Base-by-base conservation (phyloP, 2,113 vertebrate genomes). In the Tragelaphus scriptus region DNA sequence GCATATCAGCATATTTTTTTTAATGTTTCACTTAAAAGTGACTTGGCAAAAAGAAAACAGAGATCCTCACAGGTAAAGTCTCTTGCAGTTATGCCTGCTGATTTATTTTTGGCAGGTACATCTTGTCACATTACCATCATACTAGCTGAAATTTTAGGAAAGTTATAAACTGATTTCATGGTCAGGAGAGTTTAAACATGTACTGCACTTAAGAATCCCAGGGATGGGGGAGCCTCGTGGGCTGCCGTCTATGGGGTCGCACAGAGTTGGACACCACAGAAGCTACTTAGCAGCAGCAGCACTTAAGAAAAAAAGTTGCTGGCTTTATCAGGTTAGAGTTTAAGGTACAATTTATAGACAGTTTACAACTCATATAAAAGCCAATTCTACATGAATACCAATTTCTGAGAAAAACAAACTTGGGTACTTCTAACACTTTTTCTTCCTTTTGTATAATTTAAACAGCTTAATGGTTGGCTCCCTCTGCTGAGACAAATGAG, bases 401-500 rank as follows among this genome's bases (percentile, higher is more conserved):
- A 17, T 17, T 90, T 94, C 49, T 51, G 32, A 88, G 55, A 51
- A 13, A 85, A n/a, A 30, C 56, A 80, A 91, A 80, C 40, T 25
- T 21, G 61, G n/a, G 9, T 47, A 61, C 21, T 59, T 95, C 23
- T 14, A 40, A n/a, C 49, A 21, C 13, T 36, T 23, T 77, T 68
- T 56, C 32, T 80, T 49, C 26, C 26, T 40, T 6, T 49, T 5
- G 5, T 81, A 7, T 49, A 23, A 49, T 61, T 40, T 90, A n/a
- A 96, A 96, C 75, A 85, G 59, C 28, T 94, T 96, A 55, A 55
- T 85, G 16, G 21, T 93, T 89, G 92, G 51, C 98, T 90, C 96
- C 97, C 90, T 93, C 97, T 97, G 44, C 84, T 98, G 98, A 94
- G 19, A 8, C 1, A 44, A 56, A 63, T 77, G 79, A 91, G 65